phyloP scores from a whole-genome alignment of 2,888 invertebrate species.

The Dynastes maya region DNA sequence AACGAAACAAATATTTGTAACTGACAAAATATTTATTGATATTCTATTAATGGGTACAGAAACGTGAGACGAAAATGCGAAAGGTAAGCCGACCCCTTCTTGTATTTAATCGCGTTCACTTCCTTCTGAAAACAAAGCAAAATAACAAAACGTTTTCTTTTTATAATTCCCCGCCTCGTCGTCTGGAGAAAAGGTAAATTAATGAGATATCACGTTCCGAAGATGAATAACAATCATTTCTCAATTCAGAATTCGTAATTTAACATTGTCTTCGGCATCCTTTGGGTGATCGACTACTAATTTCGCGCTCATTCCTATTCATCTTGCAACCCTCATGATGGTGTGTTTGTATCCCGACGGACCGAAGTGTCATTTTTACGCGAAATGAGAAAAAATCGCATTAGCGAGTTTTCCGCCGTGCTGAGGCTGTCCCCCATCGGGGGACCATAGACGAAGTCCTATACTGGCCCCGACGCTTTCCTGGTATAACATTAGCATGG shows the following conservation, averaged over 20 bases:
- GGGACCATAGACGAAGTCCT: constrained; percentile 12
- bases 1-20: no score
- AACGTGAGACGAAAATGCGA: neutral
- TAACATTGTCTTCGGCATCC: constrained; percentile 38
- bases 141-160: neutral
- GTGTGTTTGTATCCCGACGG: constrained; percentile 40
- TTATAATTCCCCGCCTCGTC: constrained; percentile 3
- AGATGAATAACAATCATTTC: constrained; percentile 47
- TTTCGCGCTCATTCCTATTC: constrained; percentile 43
- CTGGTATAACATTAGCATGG: constrained; percentile 7
- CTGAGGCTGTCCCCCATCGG: neutral
- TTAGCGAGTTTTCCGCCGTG: constrained; percentile 38
- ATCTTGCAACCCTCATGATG: constrained; percentile 41
- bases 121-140: neutral
- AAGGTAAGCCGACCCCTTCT: neutral
- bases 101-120: neutral
- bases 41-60: no score
- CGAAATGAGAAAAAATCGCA: constrained; percentile 47
- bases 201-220: constrained; percentile 35
- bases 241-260: constrained; percentile 37
- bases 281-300: constrained; percentile 43
- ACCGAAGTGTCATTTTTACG: constrained; percentile 44
- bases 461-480: neutral
- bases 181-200: constrained; percentile 24
- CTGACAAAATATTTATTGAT: no score